phyloP scores from a whole-genome alignment of 2,113 vertebrate species.

The Melanerpes formicivorus region DNA sequence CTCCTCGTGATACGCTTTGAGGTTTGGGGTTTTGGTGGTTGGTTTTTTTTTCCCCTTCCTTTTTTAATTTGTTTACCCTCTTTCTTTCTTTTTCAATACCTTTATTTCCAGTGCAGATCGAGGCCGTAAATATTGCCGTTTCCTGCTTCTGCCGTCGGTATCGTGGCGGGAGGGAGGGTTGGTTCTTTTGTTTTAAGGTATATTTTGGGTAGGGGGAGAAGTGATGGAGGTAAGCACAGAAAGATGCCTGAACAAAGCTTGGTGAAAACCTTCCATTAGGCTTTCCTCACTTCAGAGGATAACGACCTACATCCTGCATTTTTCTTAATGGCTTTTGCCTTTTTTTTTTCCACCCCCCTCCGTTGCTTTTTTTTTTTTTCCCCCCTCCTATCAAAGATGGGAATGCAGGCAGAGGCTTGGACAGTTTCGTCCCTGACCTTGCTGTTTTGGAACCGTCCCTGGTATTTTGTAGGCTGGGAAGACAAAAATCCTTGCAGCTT shows the following conservation, averaged over 20 bases:
- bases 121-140: not conserved
- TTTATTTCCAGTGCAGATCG: not conserved
- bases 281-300: not conserved
- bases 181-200: conserved; percentile 37
- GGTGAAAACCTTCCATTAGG: not conserved
- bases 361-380: not conserved
- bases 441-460: not conserved
- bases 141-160: not conserved
- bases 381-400: not conserved
- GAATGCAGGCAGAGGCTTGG: not conserved
- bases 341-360: not conserved
- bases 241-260: not conserved
- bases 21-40: not conserved
- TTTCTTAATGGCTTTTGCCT: not conserved
- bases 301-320: accelerated
- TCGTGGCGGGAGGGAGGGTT: not conserved
- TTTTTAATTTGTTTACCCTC: not conserved
- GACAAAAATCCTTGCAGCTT: not conserved
- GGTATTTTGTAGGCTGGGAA: not conserved
- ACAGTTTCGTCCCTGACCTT: not conserved
- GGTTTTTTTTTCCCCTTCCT: not conserved
- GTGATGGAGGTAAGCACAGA: not conserved
- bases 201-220: not conserved
- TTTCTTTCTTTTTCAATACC: too few relatives aligned
- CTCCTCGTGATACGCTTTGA: conserved; percentile 20